Conservation (phyloP, 2,113 vertebrate genomes). For the Tenrec ecaudatus region DNA sequence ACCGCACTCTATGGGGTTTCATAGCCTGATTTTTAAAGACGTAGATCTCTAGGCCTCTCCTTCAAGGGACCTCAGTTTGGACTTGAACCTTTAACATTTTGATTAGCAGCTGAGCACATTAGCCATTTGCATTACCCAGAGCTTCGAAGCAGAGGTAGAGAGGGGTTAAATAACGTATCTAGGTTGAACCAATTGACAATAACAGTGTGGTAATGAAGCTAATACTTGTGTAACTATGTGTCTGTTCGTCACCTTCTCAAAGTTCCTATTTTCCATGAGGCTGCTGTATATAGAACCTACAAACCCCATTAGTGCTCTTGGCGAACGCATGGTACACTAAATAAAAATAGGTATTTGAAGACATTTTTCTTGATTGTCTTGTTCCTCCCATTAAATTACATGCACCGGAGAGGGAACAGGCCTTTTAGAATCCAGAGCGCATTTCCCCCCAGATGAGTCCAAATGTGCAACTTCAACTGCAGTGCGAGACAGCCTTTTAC, state of each 20-base stretch:
- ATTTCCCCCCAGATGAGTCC: slow-evolving; percentile 50
- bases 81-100: background rate
- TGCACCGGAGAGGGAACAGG: slow-evolving; percentile 8
- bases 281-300: background rate
- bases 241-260: background rate
- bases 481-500: slow-evolving; percentile 44
- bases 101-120: background rate
- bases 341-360: slow-evolving; percentile 63
- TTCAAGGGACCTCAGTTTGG: background rate
- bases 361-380: slow-evolving; percentile 43
- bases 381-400: slow-evolving; percentile 65
- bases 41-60: background rate
- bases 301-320: background rate
- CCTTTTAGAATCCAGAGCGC: slow-evolving; percentile 50
- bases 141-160: background rate
- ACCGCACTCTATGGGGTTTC: background rate
- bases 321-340: slow-evolving; percentile 34
- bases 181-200: background rate
- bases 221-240: background rate
- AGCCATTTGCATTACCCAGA: background rate
- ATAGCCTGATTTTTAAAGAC: background rate
- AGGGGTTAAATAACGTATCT: background rate
- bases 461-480: slow-evolving; percentile 48
- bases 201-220: background rate
- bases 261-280: background rate